Conservation (phyloP, 1,140 invertebrate species). For the Drosophila sturtevanti region DNA sequence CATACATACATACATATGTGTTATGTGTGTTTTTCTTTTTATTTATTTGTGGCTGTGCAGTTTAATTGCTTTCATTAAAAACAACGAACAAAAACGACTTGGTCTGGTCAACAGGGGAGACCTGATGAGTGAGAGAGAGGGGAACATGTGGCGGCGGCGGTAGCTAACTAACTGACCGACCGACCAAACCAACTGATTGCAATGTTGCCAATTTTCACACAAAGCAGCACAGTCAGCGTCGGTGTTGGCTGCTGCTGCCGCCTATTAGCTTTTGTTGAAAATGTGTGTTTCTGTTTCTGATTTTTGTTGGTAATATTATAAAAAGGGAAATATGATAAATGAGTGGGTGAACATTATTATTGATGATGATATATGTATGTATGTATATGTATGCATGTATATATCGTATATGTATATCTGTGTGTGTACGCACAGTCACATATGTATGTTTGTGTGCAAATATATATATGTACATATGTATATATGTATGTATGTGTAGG, state of each 20-base stretch:
- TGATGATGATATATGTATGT: background rate
- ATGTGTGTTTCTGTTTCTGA: constrained; percentile 7
- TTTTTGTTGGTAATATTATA: constrained; percentile 4
- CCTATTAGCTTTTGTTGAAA: background rate
- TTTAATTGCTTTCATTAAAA: constrained; percentile 75
- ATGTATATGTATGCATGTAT: background rate
- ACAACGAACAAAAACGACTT: constrained; percentile 22
- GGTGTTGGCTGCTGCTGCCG: constrained; percentile 19
- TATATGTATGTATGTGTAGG: background rate
- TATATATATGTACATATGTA: background rate
- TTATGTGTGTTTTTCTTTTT: constrained; percentile 25
- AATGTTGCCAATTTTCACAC: constrained; percentile 51
- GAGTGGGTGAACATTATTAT: constrained; percentile 24
- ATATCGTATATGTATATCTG: background rate
- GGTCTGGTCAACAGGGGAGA: background rate
- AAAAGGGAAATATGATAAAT: constrained; percentile 21
- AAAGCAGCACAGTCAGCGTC: constrained; percentile 13
- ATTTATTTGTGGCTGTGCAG: constrained; percentile 70
- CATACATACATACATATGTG: background rate
- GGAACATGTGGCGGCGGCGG: constrained; percentile 43
- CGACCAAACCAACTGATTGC: constrained; percentile 7
- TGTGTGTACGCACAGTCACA: background rate
- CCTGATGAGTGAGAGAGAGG: background rate
- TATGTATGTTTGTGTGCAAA: too few relatives aligned
- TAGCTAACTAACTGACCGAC: background rate